phyloP scores from a whole-genome alignment of 1,140 invertebrate species.

The Protaetia brevitarsis region DNA sequence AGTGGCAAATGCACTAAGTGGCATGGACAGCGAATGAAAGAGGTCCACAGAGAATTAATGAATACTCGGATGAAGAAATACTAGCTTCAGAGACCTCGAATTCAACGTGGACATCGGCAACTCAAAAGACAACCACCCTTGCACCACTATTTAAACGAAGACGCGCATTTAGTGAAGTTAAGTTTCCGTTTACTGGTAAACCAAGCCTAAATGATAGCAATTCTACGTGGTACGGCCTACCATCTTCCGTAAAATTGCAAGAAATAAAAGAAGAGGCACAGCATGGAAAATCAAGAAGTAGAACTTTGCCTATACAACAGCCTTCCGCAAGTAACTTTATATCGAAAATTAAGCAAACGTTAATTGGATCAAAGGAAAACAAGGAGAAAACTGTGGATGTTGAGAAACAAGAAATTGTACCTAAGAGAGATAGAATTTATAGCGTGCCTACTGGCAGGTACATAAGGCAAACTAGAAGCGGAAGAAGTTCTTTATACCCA shows the following conservation, averaged over 20 bases:
- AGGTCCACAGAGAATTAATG: slow-evolving; percentile 24
- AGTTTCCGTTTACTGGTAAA: slow-evolving; percentile 48
- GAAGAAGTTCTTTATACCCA: slow-evolving; percentile 56
- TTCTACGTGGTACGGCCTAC: slow-evolving; percentile 65
- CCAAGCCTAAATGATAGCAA: slow-evolving; percentile 55
- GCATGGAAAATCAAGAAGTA: slow-evolving; percentile 24
- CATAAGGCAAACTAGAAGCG: slow-evolving; percentile 29
- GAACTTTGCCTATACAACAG: slow-evolving; percentile 24
- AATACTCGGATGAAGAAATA: slow-evolving; percentile 48
- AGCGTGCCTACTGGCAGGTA: slow-evolving; percentile 30
- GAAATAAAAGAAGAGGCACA: slow-evolving; percentile 30
- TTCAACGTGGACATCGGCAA: background rate
- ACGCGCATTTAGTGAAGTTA: slow-evolving; percentile 52
- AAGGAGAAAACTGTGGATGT: slow-evolving; percentile 36
- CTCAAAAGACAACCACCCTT: slow-evolving; percentile 35
- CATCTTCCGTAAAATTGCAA: slow-evolving; percentile 50
- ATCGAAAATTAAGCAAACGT: slow-evolving; percentile 33
- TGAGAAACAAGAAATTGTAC: slow-evolving; percentile 36
- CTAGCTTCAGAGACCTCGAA: background rate
- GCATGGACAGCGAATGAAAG: slow-evolving; percentile 52
- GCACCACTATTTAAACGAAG: slow-evolving; percentile 37
- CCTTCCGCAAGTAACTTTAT: slow-evolving; percentile 23
- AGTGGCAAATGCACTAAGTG: slow-evolving; percentile 70
- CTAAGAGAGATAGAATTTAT: background rate
- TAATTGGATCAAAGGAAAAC: slow-evolving; percentile 29